Conservation (phyloP, 2,888 invertebrate genomes). For the Volucella inflata region DNA sequence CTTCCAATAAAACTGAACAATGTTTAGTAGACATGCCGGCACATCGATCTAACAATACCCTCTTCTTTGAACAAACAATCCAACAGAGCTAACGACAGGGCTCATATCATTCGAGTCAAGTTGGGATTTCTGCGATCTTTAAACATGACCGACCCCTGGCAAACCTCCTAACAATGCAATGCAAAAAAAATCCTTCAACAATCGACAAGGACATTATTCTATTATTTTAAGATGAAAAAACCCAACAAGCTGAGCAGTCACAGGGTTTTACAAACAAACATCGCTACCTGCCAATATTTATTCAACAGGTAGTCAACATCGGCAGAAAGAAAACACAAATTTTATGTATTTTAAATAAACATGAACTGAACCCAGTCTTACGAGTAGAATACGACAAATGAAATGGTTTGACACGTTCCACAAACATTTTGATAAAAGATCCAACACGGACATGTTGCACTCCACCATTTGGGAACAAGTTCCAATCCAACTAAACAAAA, state of each 20-base stretch:
- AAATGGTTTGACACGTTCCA: conserved; percentile 38
- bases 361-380: background rate
- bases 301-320: conserved; percentile 55
- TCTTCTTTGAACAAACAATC: background rate
- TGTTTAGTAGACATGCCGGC: too few relatives aligned
- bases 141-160: conserved; percentile 11
- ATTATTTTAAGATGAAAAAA: conserved; percentile 55
- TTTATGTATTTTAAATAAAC: conserved; percentile 4
- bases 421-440: conserved; percentile 37
- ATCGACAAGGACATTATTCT: conserved; percentile 37
- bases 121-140: conserved; percentile 28
- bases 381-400: background rate
- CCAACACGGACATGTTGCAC: conserved; percentile 54
- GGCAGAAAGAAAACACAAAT: background rate
- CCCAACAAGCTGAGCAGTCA: conserved; percentile 43
- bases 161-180: conserved; percentile 27
- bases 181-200: conserved; percentile 22
- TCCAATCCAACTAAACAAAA: conserved; percentile 25
- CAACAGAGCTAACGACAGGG: too few relatives aligned
- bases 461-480: conserved; percentile 49
- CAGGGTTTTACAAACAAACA: background rate
- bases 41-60: background rate
- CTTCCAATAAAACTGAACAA: too few relatives aligned
- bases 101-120: background rate
- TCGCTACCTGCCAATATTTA: conserved; percentile 46